Evolutionary conservation across 2,797 vertebrate genomes (phyloP), one percentile per base, ranked within the genome.

Genomic region (Limnodromus scolopaceus): DNA sequence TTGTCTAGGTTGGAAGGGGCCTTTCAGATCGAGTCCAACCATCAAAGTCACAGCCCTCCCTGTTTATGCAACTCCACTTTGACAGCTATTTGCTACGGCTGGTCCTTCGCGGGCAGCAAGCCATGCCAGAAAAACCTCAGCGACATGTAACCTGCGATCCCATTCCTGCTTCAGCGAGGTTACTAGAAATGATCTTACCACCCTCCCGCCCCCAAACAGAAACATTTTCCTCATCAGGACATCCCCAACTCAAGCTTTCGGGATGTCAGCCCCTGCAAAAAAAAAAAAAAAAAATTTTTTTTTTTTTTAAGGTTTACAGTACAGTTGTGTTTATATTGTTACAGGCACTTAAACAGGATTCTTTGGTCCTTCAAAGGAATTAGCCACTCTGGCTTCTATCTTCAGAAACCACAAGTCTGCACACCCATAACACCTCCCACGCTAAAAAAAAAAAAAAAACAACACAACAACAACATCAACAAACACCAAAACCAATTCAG

Each of bases 271-370:
- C 95, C 96, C 90, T 34, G 86, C 87, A 41, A 65, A 93, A 94
- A 74, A 79, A 81, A 79, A 72, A 60, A 11, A 22, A 45, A 41
- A 41, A 41, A 41, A 41, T 16, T 41, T 43, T 18, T 43, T 43
- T 43, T 43, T 43, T 43, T 46, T 46, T 23, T 39, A 78, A 95
- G 89, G 54, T 94, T 96, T 97, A 97, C 97, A 97, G 97, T 97
- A 97, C 96, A 94, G 86, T 96, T 96, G 94, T 96, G 94, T 96
- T 95, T 93, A 45, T 96, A 88, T 95, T 92, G 96, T 97, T 97
- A 97, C 97, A 97, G 97, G 97, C 97, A 97, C 97, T 97, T 97
- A 95, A 96, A 97, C 94, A 96, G 95, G 92, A 96, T 97, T 97
- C 96, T 97, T 97, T 97, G 97, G 97, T 97, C 97, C 97, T 96